A percentile compares a stretch with the other conserved stretches of the same genome.
phyloP scores from a whole-genome alignment of 2,797 vertebrate species.

The Esox masquinongy region DNA sequence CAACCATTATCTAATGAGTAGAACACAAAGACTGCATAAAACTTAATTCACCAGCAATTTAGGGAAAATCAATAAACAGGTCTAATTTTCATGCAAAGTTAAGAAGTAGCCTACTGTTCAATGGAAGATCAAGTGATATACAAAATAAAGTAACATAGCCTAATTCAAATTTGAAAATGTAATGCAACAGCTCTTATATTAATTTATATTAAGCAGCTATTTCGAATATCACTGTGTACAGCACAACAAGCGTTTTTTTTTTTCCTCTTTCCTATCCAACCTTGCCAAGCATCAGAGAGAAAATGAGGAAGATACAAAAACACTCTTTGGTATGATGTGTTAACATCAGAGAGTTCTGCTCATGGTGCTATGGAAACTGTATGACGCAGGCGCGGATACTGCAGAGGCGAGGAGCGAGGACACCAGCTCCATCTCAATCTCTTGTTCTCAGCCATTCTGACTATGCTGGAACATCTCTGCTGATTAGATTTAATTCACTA shows the following conservation, averaged over 20 bases:
- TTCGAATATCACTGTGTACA: neutral
- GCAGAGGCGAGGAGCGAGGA: slow-evolving; percentile 39
- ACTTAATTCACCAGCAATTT: neutral
- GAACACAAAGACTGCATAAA: neutral
- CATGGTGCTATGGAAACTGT: slow-evolving; percentile 60
- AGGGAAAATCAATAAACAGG: neutral
- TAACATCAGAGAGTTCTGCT: slow-evolving; percentile 26
- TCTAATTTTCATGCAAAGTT: neutral
- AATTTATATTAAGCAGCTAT: neutral
- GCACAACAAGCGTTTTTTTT: neutral
- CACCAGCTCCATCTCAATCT: neutral
- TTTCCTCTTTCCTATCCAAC: neutral
- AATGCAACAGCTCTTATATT: neutral
- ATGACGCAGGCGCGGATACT: slow-evolving; percentile 53
- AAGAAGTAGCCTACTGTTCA: neutral
- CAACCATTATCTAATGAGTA: neutral
- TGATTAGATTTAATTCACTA: neutral
- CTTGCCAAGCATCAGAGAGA: neutral
- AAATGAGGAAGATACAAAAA: neutral
- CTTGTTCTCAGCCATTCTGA: neutral
- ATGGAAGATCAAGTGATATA: neutral
- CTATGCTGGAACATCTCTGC: neutral
- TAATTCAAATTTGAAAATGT: neutral
- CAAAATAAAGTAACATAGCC: neutral
- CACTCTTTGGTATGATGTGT: neutral